Percentiles rank a stretch among this genome's conserved stretches.
Evolutionary conservation across 1,140 invertebrate genomes (phyloP).

Genomic region (Chlorops oryzae): DNA sequence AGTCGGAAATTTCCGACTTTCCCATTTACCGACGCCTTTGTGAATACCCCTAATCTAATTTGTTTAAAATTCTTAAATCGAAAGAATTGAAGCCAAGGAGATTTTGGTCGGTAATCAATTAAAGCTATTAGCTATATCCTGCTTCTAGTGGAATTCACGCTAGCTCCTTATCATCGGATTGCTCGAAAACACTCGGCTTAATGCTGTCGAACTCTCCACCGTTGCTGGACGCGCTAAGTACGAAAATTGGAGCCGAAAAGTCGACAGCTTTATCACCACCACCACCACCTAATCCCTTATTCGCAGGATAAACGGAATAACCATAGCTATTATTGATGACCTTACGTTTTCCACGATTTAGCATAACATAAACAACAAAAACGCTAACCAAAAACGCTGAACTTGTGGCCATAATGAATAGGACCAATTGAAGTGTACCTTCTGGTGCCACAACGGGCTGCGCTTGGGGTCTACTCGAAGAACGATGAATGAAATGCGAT

Average conservation of each 20-base stretch:
- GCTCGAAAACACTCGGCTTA: too few species aligned
- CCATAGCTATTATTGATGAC: slow-evolving; percentile 14
- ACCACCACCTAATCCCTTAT: slow-evolving; percentile 8
- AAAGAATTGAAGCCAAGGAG: too few species aligned
- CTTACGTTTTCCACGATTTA: slow-evolving; percentile 36
- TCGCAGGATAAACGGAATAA: slow-evolving; percentile 18
- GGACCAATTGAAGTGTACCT: slow-evolving; percentile 39
- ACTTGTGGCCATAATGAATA: slow-evolving; percentile 44
- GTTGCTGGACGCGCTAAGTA: slow-evolving; percentile 26
- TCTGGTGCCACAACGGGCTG: slow-evolving; percentile 32
- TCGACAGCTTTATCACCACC: slow-evolving; percentile 31
- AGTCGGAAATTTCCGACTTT: too few species aligned
- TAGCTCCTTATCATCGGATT: too few species aligned
- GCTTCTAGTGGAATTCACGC: too few species aligned
- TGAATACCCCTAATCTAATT: too few species aligned
- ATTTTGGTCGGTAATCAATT: too few species aligned
- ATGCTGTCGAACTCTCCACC: slow-evolving; percentile 10
- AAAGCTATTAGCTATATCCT: too few species aligned
- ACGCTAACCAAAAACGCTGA: slow-evolving; percentile 45
- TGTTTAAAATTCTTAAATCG: too few species aligned
- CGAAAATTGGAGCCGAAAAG: slow-evolving; percentile 42
- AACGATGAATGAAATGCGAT: slow-evolving; percentile 39
- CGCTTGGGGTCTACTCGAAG: slow-evolving; percentile 20
- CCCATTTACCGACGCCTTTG: too few species aligned
- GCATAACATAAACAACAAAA: slow-evolving; percentile 44